Conservation (phyloP, 1,140 invertebrate species). For the Halyomorpha halys region DNA sequence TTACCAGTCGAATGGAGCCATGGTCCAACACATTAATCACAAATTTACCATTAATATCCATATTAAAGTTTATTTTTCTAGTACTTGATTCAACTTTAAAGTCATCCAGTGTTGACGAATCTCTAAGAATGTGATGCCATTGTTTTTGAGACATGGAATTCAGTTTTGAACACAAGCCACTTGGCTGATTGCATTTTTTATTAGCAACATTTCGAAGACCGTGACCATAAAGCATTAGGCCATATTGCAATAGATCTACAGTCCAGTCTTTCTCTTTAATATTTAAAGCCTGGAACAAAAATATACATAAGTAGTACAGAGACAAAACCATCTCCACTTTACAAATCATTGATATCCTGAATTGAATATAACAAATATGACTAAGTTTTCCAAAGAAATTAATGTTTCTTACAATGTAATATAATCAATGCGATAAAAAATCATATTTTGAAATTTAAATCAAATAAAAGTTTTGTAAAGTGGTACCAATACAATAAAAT, state of each 20-base stretch:
- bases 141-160: neutral
- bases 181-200: constrained; percentile 2
- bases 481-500: neutral
- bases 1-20: neutral
- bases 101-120: neutral
- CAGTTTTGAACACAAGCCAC: neutral
- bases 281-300: neutral
- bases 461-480: neutral
- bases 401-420: neutral
- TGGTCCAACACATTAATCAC: neutral
- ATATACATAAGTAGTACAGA: neutral
- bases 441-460: neutral
- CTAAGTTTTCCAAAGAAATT: neutral
- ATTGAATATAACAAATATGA: neutral
- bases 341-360: too few relatives aligned
- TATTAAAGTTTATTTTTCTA: constrained; percentile 2
- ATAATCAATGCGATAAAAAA: neutral
- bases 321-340: too few relatives aligned
- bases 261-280: constrained; percentile 14
- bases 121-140: neutral
- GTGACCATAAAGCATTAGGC: neutral
- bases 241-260: constrained; percentile 1
- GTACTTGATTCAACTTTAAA: neutral
- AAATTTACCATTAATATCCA: constrained; percentile 2
- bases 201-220: neutral